Evolutionary conservation across 2,888 invertebrate genomes (phyloP), one percentile per base, ranked within the genome.

Genomic region (Slavum lentiscoides): DNA sequence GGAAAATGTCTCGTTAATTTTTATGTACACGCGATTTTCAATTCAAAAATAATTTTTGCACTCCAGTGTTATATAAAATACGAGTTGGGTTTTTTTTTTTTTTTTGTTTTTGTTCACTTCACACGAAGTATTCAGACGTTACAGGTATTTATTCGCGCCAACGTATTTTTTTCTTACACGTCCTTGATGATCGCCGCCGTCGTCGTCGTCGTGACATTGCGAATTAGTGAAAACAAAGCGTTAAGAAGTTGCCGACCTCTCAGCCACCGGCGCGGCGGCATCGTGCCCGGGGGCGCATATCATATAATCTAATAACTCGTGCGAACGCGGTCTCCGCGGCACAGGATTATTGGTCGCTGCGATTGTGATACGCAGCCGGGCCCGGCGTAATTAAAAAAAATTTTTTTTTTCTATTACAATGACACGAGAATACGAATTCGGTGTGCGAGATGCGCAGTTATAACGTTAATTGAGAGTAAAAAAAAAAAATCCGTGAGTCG

Each of bases 161-260:
- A 30, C 30, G 30, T 30, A 1, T 30, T 30, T 4, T 30, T 30
- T 30, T 30, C 4, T 30, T 2, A 30, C 30, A 30, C 30, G 30
- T 2, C 30, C 30, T 30, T 4, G 30, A 30, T 30, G 30, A 4
- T 30, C 30, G 30, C 4, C 30, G 30, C 4, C 30, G 30, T 30
- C 30, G 30, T 30, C 30, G 30, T 59, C 70, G 21, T 64, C 62
- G 58, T 80, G 80, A 80, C 80, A 80, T 43, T 64, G 80, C 80
- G 80, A 80, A 80, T 80, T 72, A 72, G 64, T 58, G 70, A 72
- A 80, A 72, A 80, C 80, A 80, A 80, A 80, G 80, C 58, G 80
- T 72, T 58, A 70, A 55, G 80, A 80, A 72, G 80, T 80, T 72
- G 80, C 80, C 72, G 80, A 80, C 80, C 80, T 80, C 72, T 80